These are phyloP conservation scores for Tenthredo notha DNA, from an alignment of 2,888 invertebrate genomes.

Conservation along the genomic window DNA sequence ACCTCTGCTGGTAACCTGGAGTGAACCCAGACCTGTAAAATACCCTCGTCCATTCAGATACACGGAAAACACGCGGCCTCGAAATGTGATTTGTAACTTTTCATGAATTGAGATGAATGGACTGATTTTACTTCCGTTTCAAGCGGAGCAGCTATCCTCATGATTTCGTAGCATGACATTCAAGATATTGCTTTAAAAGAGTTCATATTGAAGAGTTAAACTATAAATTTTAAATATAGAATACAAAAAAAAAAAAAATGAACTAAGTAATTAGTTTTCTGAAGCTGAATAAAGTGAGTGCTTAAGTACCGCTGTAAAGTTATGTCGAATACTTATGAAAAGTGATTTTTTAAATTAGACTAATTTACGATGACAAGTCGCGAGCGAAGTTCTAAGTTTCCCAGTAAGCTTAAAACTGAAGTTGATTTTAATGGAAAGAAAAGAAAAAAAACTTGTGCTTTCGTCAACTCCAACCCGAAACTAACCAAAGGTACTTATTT, in stretches of 20 bases:
- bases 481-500: conserved; percentile 6
- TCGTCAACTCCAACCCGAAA: neutral
- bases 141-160: neutral
- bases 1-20: neutral
- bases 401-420: neutral
- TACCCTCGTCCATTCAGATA: neutral
- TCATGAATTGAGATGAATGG: conserved; percentile 20
- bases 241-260: too few species aligned
- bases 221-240: neutral
- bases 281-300: too few species aligned
- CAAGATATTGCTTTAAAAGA: neutral
- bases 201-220: neutral
- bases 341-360: neutral
- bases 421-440: neutral
- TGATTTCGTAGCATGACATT: neutral
- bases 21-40: neutral
- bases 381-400: neutral
- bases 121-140: conserved; percentile 4
- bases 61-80: neutral
- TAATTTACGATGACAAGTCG: conserved; percentile 10
- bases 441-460: conserved; percentile 4
- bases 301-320: neutral
- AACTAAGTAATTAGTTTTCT: neutral
- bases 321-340: neutral
- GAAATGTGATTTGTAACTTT: conserved; percentile 33